Evolutionary conservation across 2,888 invertebrate genomes (phyloP).

Genomic region (Rhodophaea formosa): DNA sequence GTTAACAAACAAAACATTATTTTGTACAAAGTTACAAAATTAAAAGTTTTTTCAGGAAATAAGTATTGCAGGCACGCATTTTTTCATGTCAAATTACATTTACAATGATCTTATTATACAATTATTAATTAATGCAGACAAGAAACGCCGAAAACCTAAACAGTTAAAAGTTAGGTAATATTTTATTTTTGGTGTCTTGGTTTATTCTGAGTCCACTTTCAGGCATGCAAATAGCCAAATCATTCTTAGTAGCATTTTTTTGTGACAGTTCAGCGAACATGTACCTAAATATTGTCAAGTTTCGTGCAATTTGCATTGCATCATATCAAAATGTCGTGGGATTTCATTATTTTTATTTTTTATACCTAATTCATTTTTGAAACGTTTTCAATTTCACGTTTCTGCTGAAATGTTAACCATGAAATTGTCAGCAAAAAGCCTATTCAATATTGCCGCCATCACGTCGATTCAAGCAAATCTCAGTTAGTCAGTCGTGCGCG

Average conservation of each 20-base stretch:
- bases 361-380: conserved; percentile 12
- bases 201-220: no score
- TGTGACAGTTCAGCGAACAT: neutral
- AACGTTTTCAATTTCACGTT: conserved; percentile 17
- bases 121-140: no score
- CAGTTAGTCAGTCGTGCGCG: conserved; percentile 64
- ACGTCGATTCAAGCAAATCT: conserved; percentile 63
- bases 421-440: conserved; percentile 28
- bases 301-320: neutral
- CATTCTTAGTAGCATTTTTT: no score
- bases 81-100: no score
- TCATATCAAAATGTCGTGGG: neutral
- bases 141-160: no score
- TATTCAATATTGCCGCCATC: conserved; percentile 45
- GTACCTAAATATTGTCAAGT: neutral
- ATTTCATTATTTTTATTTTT: conserved; percentile 20
- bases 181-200: no score
- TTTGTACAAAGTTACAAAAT: no score
- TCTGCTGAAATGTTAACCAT: conserved; percentile 14
- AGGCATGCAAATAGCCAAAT: no score
- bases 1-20: neutral
- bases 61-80: no score
- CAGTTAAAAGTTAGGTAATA: no score
- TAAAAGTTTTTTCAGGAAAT: no score
- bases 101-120: no score